A percentile compares a stretch with the other conserved stretches of the same genome.
Evolutionary conservation across 1,140 invertebrate species (phyloP).

Genomic region (Hylaeus volcanicus): DNA sequence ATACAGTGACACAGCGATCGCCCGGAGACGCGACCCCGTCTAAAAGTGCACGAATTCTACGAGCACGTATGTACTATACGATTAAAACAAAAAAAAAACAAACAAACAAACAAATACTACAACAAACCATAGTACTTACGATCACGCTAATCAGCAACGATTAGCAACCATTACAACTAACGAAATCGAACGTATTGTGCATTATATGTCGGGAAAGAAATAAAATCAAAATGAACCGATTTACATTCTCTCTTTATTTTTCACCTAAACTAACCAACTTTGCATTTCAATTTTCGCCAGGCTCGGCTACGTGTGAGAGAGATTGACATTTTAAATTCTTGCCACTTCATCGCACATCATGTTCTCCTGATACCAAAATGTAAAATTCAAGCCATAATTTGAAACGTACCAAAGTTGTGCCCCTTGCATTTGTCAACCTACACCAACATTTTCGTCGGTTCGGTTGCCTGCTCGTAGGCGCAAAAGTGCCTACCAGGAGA

Average conservation of each 20-base stretch:
- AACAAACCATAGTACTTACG: conserved; percentile 47
- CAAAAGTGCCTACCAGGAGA: too few species aligned
- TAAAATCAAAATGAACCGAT: conserved; percentile 71
- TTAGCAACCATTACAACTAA: conserved; percentile 48
- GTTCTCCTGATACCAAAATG: too few species aligned
- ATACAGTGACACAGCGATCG: conserved; percentile 32
- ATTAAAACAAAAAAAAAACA: conserved; percentile 19
- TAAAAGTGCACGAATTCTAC: conserved; percentile 48
- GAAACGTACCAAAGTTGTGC: too few species aligned
- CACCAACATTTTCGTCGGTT: too few species aligned
- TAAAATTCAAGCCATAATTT: too few species aligned
- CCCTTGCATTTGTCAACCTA: too few species aligned
- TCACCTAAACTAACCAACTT: too few species aligned
- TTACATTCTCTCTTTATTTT: not conserved
- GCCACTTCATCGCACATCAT: too few species aligned
- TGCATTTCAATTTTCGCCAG: too few species aligned
- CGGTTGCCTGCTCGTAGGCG: too few species aligned
- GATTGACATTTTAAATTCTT: too few species aligned
- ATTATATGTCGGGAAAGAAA: conserved; percentile 66
- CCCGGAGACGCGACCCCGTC: conserved; percentile 53
- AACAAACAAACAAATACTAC: conserved; percentile 4
- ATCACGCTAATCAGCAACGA: conserved; percentile 41
- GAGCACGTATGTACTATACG: conserved; percentile 53
- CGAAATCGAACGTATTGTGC: conserved; percentile 59
- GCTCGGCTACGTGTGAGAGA: too few species aligned